Percentiles rank a stretch among this genome's conserved stretches.
Conservation (phyloP, 2,888 invertebrate species). For the Fragum whitleyi region DNA sequence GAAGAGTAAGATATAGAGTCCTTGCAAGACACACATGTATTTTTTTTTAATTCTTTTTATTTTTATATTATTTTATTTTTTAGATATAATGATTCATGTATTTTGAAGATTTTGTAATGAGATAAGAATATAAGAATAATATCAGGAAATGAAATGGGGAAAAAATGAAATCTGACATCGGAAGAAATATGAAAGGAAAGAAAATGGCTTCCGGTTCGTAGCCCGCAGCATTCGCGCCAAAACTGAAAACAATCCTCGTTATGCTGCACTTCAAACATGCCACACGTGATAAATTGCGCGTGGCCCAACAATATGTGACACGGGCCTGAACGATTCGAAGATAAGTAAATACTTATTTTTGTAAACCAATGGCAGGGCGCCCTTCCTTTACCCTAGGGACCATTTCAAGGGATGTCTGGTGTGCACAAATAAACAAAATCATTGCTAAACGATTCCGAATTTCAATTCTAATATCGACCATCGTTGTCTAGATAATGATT, state of each 20-base stretch:
- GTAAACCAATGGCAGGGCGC: slow-evolving; percentile 6
- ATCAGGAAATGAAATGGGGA: no score
- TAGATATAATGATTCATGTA: no score
- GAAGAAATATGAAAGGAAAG: no score
- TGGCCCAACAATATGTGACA: neutral
- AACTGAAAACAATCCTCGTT: neutral
- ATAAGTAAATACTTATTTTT: slow-evolving; percentile 25
- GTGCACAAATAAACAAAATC: neutral
- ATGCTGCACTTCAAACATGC: slow-evolving; percentile 1
- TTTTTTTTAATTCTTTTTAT: no score
- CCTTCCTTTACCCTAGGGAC: neutral
- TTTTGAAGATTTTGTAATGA: no score
- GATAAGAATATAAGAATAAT: no score
- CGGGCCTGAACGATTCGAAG: slow-evolving; percentile 1
- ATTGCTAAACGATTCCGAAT: neutral
- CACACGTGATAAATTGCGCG: slow-evolving; percentile 5
- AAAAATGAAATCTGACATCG: no score
- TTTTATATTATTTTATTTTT: no score
- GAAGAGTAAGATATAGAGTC: no score
- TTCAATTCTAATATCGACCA: neutral
- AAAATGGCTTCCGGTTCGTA: neutral
- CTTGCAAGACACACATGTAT: no score
- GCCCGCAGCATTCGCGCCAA: neutral
- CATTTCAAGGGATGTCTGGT: neutral
- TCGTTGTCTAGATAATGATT: neutral